Conservation (phyloP, 1,140 invertebrate species). For the Drosophila rhopaloa region DNA sequence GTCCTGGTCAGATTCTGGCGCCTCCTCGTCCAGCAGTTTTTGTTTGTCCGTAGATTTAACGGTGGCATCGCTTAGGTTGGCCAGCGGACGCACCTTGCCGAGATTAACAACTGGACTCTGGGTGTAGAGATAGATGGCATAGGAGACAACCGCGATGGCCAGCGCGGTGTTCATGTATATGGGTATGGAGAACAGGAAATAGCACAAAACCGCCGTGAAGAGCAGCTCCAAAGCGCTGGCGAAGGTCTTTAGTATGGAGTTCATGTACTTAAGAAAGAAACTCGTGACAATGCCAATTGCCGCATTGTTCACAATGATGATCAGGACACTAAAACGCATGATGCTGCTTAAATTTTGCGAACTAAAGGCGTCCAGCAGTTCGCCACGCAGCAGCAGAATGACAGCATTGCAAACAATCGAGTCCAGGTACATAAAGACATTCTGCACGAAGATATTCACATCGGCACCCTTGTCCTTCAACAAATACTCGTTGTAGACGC, state of each 20-base stretch:
- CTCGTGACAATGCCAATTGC: slow-evolving; percentile 96
- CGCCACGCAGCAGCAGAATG: slow-evolving; percentile 89
- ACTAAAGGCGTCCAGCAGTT: slow-evolving; percentile 87
- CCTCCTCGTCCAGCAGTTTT: slow-evolving; percentile 66
- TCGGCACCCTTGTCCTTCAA: slow-evolving; percentile 93
- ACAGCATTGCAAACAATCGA: slow-evolving; percentile 95
- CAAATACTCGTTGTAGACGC: slow-evolving; percentile 98
- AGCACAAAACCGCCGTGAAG: slow-evolving; percentile 95
- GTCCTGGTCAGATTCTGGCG: slow-evolving; percentile 66
- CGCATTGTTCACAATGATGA: slow-evolving; percentile 95
- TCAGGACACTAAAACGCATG: slow-evolving; percentile 89
- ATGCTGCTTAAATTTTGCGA: slow-evolving; percentile 86
- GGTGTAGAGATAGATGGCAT: slow-evolving; percentile 94
- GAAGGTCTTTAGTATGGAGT: slow-evolving; percentile 98
- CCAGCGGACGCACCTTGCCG: slow-evolving; percentile 74
- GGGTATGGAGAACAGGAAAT: slow-evolving; percentile 94
- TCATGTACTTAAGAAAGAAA: slow-evolving; percentile 96
- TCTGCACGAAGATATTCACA: slow-evolving; percentile 96
- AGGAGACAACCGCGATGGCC: slow-evolving; percentile 93
- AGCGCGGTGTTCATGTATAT: slow-evolving; percentile 93
- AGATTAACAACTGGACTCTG: slow-evolving; percentile 93
- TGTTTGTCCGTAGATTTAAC: slow-evolving; percentile 49
- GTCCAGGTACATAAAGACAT: slow-evolving; percentile 98
- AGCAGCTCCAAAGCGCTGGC: slow-evolving; percentile 96
- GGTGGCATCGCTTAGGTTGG: slow-evolving; percentile 51